These are phyloP conservation scores for Calcarius lapponicus DNA, from an alignment of 2,797 vertebrate species.

Conservation along the genomic window DNA sequence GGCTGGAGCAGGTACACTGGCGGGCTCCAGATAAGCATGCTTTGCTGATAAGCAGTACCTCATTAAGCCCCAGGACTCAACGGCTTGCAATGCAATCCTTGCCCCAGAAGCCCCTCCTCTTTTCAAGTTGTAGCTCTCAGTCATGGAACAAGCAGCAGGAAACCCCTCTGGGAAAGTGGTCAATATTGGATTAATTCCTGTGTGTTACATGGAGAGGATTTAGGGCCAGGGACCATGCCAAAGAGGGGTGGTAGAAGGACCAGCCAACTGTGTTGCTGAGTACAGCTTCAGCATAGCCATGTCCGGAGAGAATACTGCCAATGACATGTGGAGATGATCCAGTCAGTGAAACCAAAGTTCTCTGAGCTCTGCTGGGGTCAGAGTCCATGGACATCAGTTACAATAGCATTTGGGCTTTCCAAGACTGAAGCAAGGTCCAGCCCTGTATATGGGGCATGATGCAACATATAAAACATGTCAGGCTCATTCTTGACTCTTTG, in stretches of 20 bases:
- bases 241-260: background rate
- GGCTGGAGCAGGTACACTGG: constrained; percentile 53
- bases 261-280: fast-evolving
- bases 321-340: background rate
- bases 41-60: constrained; percentile 53
- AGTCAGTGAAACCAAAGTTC: background rate
- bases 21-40: constrained; percentile 38
- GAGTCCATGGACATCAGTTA: background rate
- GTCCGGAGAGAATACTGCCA: background rate
- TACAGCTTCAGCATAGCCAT: background rate
- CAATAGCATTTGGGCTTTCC: background rate
- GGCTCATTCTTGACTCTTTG: background rate
- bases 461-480: background rate
- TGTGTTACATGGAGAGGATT: fast-evolving
- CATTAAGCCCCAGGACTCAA: constrained; percentile 62
- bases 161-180: background rate
- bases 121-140: background rate
- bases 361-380: background rate
- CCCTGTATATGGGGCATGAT: background rate
- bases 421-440: background rate
- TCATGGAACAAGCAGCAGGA: background rate
- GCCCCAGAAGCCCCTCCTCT: constrained; percentile 30
- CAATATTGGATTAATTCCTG: background rate
- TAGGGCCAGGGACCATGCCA: background rate
- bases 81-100: constrained; percentile 29